Conservation (phyloP, 2,113 vertebrate genomes). For the Semicossyphus pulcher region DNA sequence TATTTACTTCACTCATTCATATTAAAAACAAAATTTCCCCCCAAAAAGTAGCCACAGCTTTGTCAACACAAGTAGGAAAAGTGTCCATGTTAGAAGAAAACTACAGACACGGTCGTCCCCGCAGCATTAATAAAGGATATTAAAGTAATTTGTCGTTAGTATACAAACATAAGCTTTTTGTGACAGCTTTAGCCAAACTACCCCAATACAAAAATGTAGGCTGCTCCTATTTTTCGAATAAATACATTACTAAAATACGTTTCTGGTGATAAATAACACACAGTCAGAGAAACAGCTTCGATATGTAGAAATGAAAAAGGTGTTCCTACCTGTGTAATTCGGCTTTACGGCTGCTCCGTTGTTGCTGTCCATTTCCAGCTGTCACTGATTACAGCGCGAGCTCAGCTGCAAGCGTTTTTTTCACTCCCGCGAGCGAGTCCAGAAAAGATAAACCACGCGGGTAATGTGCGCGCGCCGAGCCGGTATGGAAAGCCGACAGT, state of each 20-base stretch:
- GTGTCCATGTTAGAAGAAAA: too few species aligned
- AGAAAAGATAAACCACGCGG: conserved; percentile 49
- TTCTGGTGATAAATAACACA: background rate
- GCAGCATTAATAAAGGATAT: background rate
- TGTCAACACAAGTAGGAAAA: conserved; percentile 6
- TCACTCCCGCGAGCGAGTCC: conserved; percentile 61
- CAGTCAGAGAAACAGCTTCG: background rate
- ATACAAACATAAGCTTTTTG: background rate
- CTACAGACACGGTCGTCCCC: background rate
- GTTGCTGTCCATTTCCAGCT: conserved; percentile 65
- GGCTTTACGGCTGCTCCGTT: conserved; percentile 32
- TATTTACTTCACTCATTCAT: background rate
- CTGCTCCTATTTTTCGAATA: background rate
- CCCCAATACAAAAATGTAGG: background rate
- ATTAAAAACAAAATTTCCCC: background rate
- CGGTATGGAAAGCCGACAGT: background rate
- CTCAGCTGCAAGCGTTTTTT: conserved; percentile 51
- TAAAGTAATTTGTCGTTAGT: background rate
- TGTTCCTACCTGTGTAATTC: conserved; percentile 59
- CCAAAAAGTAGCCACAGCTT: background rate
- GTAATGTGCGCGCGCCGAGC: conserved; percentile 52
- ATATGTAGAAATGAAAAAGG: background rate
- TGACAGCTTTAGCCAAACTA: background rate
- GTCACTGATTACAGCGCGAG: conserved; percentile 56
- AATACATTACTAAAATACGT: background rate